These are phyloP conservation scores for Thalassarche chlororhynchos DNA, from an alignment of 2,113 vertebrate species.

Conservation along the genomic window DNA sequence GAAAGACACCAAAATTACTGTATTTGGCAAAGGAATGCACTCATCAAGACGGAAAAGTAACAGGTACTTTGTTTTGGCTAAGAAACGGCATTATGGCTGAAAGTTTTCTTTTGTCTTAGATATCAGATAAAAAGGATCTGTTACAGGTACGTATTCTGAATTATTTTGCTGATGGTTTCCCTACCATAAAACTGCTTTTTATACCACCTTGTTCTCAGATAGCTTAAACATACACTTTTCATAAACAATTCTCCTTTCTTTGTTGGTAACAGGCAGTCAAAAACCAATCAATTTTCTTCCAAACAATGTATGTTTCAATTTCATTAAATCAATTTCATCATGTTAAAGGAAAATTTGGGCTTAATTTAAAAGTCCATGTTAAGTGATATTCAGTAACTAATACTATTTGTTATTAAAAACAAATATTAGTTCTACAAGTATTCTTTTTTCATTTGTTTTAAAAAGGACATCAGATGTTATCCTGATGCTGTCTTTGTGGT, in stretches of 20 bases:
- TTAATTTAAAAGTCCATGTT: not conserved
- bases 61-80: not conserved
- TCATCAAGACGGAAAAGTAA: not conserved
- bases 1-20: not conserved
- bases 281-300: not conserved
- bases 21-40: not conserved
- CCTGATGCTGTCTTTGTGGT: not conserved
- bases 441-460: not conserved
- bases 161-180: not conserved
- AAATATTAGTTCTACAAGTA: not conserved
- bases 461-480: not conserved
- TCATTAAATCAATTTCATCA: not conserved
- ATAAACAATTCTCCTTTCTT: not conserved
- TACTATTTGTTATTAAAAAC: not conserved
- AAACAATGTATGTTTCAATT: not conserved
- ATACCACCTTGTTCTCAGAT: not conserved
- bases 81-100: not conserved
- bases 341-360: not conserved
- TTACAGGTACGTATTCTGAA: not conserved
- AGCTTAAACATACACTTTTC: not conserved
- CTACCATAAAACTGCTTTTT: not conserved
- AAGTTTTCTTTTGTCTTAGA: not conserved
- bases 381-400: not conserved
- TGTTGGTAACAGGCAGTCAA: not conserved
- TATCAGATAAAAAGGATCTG: not conserved